These are phyloP conservation scores for Ptilonorhynchus violaceus DNA, from an alignment of 2,113 vertebrate genomes.

Conservation along the genomic window DNA sequence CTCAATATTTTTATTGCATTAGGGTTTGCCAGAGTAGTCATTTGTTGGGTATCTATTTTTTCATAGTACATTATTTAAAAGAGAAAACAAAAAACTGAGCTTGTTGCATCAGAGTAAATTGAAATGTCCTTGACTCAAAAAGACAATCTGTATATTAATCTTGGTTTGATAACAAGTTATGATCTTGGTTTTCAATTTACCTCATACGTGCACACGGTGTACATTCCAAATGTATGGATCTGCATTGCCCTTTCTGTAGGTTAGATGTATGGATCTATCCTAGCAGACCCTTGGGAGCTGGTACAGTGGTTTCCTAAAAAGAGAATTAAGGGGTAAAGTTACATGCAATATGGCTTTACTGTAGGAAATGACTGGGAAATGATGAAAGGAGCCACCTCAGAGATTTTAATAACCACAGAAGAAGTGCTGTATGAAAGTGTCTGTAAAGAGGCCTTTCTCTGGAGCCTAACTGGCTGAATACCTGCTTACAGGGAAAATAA, in stretches of 20 bases:
- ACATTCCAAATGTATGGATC: background rate
- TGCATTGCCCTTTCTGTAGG: background rate
- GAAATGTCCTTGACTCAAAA: constrained; percentile 1
- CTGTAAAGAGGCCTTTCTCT: background rate
- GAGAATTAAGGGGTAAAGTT: background rate
- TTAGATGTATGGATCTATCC: background rate
- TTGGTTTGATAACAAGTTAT: background rate
- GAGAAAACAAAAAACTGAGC: background rate
- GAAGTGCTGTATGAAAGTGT: background rate
- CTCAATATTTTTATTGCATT: background rate
- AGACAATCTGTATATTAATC: background rate
- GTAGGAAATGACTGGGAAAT: background rate
- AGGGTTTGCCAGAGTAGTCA: constrained; percentile 29
- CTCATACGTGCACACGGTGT: background rate
- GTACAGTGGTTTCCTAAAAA: background rate
- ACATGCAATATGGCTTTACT: background rate
- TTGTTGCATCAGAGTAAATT: background rate
- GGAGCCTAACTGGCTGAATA: background rate
- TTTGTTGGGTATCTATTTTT: constrained; percentile 31
- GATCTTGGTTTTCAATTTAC: background rate
- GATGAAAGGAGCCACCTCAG: background rate
- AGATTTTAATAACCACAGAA: background rate
- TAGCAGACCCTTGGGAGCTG: background rate
- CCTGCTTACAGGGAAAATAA: background rate
- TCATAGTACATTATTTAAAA: background rate